Evolutionary conservation across 2,113 vertebrate genomes (phyloP).

Genomic region (Podarcis raffonei): DNA sequence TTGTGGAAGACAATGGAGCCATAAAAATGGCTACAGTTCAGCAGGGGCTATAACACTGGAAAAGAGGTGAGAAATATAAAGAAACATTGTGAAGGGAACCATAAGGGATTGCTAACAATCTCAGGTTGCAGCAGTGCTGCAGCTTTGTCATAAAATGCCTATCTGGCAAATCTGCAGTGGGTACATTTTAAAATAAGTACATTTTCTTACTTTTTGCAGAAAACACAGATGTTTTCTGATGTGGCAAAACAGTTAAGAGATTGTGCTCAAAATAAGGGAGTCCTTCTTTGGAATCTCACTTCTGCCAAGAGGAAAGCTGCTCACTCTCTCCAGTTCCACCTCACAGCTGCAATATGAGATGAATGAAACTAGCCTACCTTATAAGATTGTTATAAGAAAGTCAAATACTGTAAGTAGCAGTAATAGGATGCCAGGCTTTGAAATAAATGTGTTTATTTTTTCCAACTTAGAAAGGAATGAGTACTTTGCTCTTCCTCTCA

Average conservation of each 20-base stretch:
- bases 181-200: not conserved
- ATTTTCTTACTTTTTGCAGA: not conserved
- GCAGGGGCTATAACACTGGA: not conserved
- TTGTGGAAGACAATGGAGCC: not conserved
- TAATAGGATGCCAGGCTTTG: not conserved
- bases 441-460: constrained; percentile 30
- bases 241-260: not conserved
- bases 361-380: not conserved
- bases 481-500: constrained; percentile 17
- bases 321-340: not conserved
- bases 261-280: not conserved
- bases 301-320: not conserved
- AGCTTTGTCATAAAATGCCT: not conserved
- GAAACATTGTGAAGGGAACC: not conserved
- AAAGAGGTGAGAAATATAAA: not conserved
- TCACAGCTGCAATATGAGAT: not conserved
- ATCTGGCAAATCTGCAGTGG: not conserved
- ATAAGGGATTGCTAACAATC: not conserved
- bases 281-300: not conserved
- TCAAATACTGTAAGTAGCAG: not conserved
- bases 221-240: not conserved
- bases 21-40: not conserved
- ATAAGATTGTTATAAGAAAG: not conserved
- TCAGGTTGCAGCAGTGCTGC: not conserved
- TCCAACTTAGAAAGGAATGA: constrained; percentile 14